Base-by-base conservation (phyloP, 2,888 invertebrate species). In the Athalia rosae region DNA sequence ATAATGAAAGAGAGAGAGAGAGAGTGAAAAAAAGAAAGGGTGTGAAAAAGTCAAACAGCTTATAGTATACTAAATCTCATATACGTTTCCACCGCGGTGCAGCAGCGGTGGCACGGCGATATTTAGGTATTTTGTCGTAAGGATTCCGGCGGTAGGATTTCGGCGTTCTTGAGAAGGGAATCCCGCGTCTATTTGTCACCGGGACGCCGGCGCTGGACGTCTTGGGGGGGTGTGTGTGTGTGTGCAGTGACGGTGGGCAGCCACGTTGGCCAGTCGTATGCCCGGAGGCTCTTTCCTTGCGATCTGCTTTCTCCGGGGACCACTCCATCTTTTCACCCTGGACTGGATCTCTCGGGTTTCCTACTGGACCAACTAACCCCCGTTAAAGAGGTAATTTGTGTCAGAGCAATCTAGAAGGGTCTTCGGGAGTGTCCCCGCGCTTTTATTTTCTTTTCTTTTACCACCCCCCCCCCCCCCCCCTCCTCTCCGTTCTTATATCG, bases 381-480 rank as follows among this genome's bases (percentile, higher is more conserved):
- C 85, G 87, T 87, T 88, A 88, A 88, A 87, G 87, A 87, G 87
- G 88, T 87, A 86, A 88, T 88, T 88, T 87, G 86, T 86, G 87
- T 86, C 87, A 82, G 81, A 83, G 82, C 84, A 83, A 88, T 74
- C 74, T 74, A 74, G 74, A 56, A 74, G 74, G 74, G 74, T 74
- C 74, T 50, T 74, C 47, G 28, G 48, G 62, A 62, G 62, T 74
- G 74, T 74, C 61, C 61, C 48, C 74, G 15, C 41, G 61, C 61
- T 74, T 74, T 58, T 71, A 71, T 56, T 13, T 13, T 64, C 47
- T 64, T 13, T 13, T 7, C 47, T n/a, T 47, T 64, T 53, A 28
- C 28, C 28, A 28, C 28, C 28, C 28, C 28, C 28, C 28, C 28
- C 28, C 28, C 28, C 28, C 28, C 28, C 28, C 28, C 28, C 28